Evolutionary conservation across 2,797 vertebrate species (phyloP).

Genomic region (Capromys pilorides): DNA sequence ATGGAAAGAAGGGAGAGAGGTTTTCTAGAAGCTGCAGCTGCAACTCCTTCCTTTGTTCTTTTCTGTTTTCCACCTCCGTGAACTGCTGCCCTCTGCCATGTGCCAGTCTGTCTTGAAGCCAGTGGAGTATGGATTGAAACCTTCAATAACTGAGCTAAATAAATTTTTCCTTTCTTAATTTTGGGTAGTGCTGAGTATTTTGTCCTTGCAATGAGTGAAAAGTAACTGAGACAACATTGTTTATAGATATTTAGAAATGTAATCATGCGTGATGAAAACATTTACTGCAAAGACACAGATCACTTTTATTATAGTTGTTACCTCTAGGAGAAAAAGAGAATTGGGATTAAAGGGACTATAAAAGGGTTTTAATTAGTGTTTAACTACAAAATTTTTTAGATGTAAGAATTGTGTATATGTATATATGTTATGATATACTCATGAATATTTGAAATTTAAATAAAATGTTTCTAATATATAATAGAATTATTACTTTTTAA

Average conservation of each 20-base stretch:
- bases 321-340: not conserved
- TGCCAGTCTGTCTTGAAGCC: no score
- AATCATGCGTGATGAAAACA: conserved; percentile 43
- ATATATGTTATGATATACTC: not conserved
- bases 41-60: no score
- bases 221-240: not conserved
- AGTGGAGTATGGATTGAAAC: no score
- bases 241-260: conserved; percentile 47
- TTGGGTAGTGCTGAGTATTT: no score
- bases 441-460: not conserved
- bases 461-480: not conserved
- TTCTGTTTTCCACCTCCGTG: no score
- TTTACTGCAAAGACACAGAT: conserved; percentile 14
- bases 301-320: conserved; percentile 48
- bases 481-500: not conserved
- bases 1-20: no score
- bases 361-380: not conserved
- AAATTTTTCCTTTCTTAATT: no score
- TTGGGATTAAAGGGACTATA: not conserved
- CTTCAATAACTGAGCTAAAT: no score
- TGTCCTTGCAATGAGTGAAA: no score
- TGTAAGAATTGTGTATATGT: not conserved
- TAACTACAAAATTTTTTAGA: conserved; percentile 37
- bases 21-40: no score
- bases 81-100: no score